These are phyloP conservation scores for Druon quercuslanigerum DNA, from an alignment of 1,140 invertebrate genomes.

Conservation along the genomic window DNA sequence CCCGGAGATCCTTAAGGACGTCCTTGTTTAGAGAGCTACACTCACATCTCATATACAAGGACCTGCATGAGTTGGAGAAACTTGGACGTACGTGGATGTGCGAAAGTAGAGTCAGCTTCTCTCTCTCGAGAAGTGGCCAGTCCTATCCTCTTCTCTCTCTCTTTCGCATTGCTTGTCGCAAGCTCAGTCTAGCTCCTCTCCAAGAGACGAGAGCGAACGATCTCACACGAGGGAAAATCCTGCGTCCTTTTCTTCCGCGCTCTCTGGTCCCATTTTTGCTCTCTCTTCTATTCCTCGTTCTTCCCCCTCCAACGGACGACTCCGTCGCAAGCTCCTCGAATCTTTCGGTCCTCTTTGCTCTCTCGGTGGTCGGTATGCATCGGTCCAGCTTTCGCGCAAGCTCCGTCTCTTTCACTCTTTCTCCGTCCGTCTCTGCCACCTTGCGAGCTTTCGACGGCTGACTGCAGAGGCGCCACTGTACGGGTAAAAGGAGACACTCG, in stretches of 20 bases:
- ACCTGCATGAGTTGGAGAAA: slow-evolving; percentile 27
- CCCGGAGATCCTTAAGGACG: slow-evolving; percentile 13
- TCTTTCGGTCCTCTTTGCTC: slow-evolving; percentile 4
- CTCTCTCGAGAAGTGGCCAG: slow-evolving; percentile 44
- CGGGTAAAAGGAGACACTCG: slow-evolving; percentile 65
- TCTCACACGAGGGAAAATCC: slow-evolving; percentile 32
- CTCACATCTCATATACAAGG: background rate
- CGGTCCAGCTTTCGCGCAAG: slow-evolving; percentile 18
- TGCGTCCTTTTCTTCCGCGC: slow-evolving; percentile 40
- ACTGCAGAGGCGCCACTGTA: slow-evolving; percentile 71
- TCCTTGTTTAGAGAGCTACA: slow-evolving; percentile 28
- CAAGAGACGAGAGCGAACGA: slow-evolving; percentile 11
- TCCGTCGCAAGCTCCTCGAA: slow-evolving; percentile 38
- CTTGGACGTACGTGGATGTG: slow-evolving; percentile 39
- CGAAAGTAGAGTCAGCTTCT: slow-evolving; percentile 44
- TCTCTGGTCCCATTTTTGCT: slow-evolving; percentile 35
- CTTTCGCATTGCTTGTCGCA: slow-evolving; percentile 47
- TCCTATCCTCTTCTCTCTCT: slow-evolving; percentile 50
- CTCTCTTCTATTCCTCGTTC: slow-evolving; percentile 38
- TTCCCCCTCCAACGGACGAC: slow-evolving; percentile 34
- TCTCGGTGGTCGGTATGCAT: background rate
- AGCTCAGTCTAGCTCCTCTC: slow-evolving; percentile 48
- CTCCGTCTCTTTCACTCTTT: slow-evolving; percentile 36
- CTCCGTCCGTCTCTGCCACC: slow-evolving; percentile 31
- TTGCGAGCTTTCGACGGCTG: slow-evolving; percentile 61